Conservation (phyloP, 2,888 invertebrate genomes). For the Osmoderma eremita region DNA sequence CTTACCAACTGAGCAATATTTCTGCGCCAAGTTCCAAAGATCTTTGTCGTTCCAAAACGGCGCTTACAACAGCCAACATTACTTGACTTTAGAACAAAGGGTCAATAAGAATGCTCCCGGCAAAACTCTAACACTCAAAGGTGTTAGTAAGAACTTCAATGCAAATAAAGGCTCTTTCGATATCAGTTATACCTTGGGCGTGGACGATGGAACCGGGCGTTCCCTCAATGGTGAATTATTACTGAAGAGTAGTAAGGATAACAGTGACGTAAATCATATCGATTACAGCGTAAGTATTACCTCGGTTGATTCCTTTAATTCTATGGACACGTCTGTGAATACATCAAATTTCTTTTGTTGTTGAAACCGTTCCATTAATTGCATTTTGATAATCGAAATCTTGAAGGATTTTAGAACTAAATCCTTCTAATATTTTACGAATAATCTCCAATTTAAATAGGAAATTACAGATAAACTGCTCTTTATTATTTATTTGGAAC, state of each 20-base stretch:
- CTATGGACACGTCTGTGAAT: too few relatives aligned
- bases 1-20: conserved; percentile 65
- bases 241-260: conserved; percentile 59
- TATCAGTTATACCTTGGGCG: conserved; percentile 59
- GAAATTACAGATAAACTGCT: too few relatives aligned
- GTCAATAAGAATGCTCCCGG: conserved; percentile 62
- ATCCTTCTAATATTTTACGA: too few relatives aligned
- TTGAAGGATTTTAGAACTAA: too few relatives aligned
- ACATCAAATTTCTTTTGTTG: too few relatives aligned
- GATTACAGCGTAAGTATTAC: conserved; percentile 49
- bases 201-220: conserved; percentile 65
- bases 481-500: too few relatives aligned
- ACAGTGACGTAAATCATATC: conserved; percentile 54
- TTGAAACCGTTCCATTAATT: too few relatives aligned
- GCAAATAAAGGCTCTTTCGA: conserved; percentile 62
- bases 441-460: too few relatives aligned
- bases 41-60: conserved; percentile 54
- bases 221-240: conserved; percentile 60
- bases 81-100: conserved; percentile 59
- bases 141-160: conserved; percentile 62
- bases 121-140: conserved; percentile 61
- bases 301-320: not conserved
- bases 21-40: conserved; percentile 62
- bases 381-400: too few relatives aligned
- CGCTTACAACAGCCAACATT: conserved; percentile 53